Percentiles rank a stretch among this genome's conserved stretches.
These are phyloP conservation scores for Apamea crenata DNA, from an alignment of 2,888 invertebrate species.

Conservation along the genomic window DNA sequence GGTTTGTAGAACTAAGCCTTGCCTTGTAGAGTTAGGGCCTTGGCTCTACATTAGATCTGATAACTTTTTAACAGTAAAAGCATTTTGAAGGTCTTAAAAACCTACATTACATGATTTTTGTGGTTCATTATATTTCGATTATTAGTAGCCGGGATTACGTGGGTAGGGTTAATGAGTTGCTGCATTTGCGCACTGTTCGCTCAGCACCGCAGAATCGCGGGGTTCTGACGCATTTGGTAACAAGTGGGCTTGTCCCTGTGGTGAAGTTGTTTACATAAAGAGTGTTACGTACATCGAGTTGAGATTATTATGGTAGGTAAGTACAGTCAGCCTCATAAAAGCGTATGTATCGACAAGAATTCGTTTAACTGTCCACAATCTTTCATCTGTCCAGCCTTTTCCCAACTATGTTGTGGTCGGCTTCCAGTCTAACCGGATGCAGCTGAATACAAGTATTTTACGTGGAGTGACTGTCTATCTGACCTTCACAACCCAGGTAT, in stretches of 20 bases:
- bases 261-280: constrained; percentile 34
- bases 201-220: not conserved
- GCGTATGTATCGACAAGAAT: not conserved
- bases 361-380: not conserved
- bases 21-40: too few relatives aligned
- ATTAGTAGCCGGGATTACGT: not conserved
- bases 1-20: too few relatives aligned
- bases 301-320: not conserved
- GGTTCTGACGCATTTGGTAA: constrained; percentile 43
- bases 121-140: not conserved
- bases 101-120: not conserved
- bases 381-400: not conserved
- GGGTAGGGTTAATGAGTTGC: not conserved
- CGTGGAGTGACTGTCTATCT: too few relatives aligned
- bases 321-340: constrained; percentile 1
- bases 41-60: too few relatives aligned
- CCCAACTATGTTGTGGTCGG: too few relatives aligned
- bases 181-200: not conserved
- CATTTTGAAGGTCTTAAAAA: too few relatives aligned
- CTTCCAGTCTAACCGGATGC: too few relatives aligned
- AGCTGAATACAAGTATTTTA: too few relatives aligned
- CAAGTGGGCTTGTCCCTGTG: constrained; percentile 55
- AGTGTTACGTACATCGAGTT: constrained; percentile 11
- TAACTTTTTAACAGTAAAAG: too few relatives aligned
- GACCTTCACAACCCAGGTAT: too few relatives aligned